A percentile compares a stretch with the other conserved stretches of the same genome.
phyloP scores from a whole-genome alignment of 2,888 invertebrate species.

The Volucella inanis region DNA sequence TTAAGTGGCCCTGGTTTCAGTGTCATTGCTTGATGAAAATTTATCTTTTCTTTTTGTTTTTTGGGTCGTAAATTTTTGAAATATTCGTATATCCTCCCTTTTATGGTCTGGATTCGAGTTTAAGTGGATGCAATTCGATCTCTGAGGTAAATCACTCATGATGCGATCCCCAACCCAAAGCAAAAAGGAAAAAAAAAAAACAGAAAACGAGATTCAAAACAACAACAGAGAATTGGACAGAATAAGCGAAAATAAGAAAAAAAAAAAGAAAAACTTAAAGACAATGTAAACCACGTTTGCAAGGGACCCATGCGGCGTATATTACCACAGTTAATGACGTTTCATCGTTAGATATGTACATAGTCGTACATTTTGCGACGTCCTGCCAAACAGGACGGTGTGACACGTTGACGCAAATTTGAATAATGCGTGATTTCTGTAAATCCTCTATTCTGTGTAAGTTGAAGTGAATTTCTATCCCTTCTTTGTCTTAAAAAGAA shows the following conservation, averaged over 20 bases:
- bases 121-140: constrained; percentile 51
- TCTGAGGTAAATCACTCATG: constrained; percentile 30
- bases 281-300: background rate
- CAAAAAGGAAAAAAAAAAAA: constrained; percentile 17
- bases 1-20: constrained; percentile 30
- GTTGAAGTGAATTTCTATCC: too few relatives aligned
- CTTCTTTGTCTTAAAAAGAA: too few relatives aligned
- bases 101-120: constrained; percentile 12
- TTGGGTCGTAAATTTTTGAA: constrained; percentile 32
- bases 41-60: constrained; percentile 31
- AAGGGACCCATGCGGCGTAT: background rate
- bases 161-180: constrained; percentile 19
- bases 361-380: too few relatives aligned
- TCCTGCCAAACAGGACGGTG: too few relatives aligned
- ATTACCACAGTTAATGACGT: too few relatives aligned
- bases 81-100: background rate
- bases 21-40: constrained; percentile 13
- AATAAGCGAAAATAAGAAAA: background rate
- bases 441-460: too few relatives aligned
- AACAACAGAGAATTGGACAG: background rate
- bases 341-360: too few relatives aligned
- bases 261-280: background rate
- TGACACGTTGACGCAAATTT: too few relatives aligned
- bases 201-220: background rate
- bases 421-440: too few relatives aligned